Conservation (phyloP, 2,797 vertebrate species). For the Vireo griseus region DNA sequence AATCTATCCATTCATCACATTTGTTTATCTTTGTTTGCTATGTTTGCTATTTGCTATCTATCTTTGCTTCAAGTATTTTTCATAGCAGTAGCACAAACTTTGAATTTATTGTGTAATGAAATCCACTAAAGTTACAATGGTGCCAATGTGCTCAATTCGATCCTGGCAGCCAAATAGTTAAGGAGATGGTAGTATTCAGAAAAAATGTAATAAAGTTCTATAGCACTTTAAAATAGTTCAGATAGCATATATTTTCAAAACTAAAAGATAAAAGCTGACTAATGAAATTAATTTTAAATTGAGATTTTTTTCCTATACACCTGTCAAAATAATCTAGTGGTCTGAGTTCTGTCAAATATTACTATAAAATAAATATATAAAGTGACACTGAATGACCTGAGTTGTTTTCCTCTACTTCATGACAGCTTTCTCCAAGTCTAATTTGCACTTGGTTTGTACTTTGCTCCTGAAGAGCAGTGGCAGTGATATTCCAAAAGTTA, state of each 20-base stretch:
- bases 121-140: not conserved
- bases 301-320: not conserved
- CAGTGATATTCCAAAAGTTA: not conserved
- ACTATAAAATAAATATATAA: not conserved
- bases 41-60: too few relatives aligned
- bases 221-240: not conserved
- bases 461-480: not conserved
- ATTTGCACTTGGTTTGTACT: not conserved
- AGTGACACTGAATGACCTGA: not conserved
- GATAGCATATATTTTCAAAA: slow-evolving; percentile 3
- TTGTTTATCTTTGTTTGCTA: too few relatives aligned
- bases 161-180: not conserved
- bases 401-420: not conserved
- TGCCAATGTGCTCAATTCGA: not conserved
- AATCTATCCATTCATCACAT: not conserved
- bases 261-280: not conserved
- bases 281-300: not conserved
- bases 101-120: not conserved
- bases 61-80: not conserved
- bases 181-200: not conserved
- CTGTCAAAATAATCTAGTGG: not conserved
- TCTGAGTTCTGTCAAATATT: not conserved
- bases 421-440: not conserved
- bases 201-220: not conserved
- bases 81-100: not conserved